phyloP scores from a whole-genome alignment of 2,888 invertebrate genomes.

The Seira sanloemensis region DNA sequence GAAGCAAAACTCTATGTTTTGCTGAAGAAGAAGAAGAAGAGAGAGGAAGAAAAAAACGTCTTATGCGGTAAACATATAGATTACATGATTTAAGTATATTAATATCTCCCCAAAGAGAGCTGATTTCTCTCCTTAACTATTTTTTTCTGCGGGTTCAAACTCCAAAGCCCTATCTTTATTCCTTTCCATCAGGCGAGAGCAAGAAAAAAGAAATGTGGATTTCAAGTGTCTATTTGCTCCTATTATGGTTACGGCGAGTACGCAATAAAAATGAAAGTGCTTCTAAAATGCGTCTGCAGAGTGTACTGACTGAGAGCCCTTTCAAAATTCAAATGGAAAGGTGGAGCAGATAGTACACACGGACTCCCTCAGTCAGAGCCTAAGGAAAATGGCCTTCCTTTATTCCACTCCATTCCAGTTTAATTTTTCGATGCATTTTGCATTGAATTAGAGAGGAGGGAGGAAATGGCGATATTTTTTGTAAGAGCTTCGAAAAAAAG shows the following conservation, averaged over 20 bases:
- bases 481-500: background rate
- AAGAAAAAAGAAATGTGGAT: conserved; percentile 12
- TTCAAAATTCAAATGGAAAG: background rate
- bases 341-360: background rate
- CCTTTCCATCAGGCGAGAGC: background rate
- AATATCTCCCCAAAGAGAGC: conserved; percentile 48
- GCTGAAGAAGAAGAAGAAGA: no score
- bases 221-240: conserved; percentile 11
- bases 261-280: conserved; percentile 13
- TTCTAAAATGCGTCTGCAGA: background rate
- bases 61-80: conserved; percentile 45
- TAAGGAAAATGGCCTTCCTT: conserved; percentile 1
- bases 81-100: conserved; percentile 42
- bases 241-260: conserved; percentile 11
- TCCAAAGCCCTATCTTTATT: conserved; percentile 13
- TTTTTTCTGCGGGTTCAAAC: no score
- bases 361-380: background rate
- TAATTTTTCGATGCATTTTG: background rate
- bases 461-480: background rate
- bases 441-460: background rate
- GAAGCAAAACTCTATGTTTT: no score
- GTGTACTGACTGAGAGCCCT: background rate
- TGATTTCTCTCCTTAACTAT: conserved; percentile 33
- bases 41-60: background rate
- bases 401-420: conserved; percentile 1